Base-by-base conservation (phyloP, 2,113 vertebrate genomes). In the Prionailurus viverrinus region DNA sequence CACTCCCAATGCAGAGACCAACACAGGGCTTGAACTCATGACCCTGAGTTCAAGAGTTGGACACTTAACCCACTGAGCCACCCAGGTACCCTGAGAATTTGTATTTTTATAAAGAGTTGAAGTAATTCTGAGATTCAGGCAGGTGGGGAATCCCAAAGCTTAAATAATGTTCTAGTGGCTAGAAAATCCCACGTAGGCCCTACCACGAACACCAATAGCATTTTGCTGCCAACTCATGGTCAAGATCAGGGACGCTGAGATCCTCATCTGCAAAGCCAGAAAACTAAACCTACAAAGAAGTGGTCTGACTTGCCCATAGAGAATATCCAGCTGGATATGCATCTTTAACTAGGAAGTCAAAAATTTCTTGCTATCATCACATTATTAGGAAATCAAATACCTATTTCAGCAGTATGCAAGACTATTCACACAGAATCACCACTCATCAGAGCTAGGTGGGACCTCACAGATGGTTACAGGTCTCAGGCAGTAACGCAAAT, bases 321-420 rank as follows among this genome's bases (percentile, higher is more conserved):
- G 58, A 92, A 82, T 79, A 12, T 92, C 39, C 36, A 87, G 80
- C 13, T 78, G 66, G 10, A 96, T 58, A 71, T 51, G 10, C 19
- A n/a, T 36, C 21, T 87, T 78, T 86, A n/a, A 80, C 39, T 48
- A 85, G 5, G 16, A 94, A 92, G n/a, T 65, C 81, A 89, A 95
- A 87, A 45, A 5, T 93, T 85, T 97, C 68, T 55, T 79, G 79
- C 71, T 91, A 13, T 39, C 68, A 68, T 71, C 29, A 31, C 11
- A 3, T 55, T 53, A 48, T 65, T 91, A 80, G 86, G 39, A 93
- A 94, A 74, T 66, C 41, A 82, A 81, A 84, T 39, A 63, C 19
- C 9, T 8, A 45, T 92, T 89, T 95, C 65, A 85, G 48, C 58
- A 85, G 14, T 13, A 61, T 73, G 29, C 3, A 66, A 88, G 61